phyloP scores from a whole-genome alignment of 64 coral and sea anemone genomes.

The Platygyra sinensis region DNA sequence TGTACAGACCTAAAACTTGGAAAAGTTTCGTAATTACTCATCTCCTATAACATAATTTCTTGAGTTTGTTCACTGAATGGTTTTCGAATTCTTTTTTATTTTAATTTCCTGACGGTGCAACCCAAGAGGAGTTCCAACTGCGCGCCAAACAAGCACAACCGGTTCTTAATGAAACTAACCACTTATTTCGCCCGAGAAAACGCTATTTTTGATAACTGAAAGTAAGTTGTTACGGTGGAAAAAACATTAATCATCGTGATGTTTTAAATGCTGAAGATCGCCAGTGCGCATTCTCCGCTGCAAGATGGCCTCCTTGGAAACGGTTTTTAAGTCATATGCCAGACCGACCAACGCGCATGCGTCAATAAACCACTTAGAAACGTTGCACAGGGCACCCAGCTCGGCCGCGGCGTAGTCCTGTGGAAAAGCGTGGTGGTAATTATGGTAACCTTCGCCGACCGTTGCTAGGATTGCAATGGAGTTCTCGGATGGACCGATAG shows the following conservation, averaged over 20 bases:
- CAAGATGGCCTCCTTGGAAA: conserved; percentile 18
- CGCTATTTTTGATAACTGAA: too few relatives aligned
- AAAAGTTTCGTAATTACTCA: too few relatives aligned
- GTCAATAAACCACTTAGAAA: conserved; percentile 41
- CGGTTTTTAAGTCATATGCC: conserved; percentile 50
- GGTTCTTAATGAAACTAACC: too few relatives aligned
- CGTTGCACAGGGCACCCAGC: conserved; percentile 31
- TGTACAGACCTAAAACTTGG: too few relatives aligned
- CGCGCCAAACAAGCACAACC: too few relatives aligned
- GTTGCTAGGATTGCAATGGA: background rate
- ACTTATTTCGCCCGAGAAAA: too few relatives aligned
- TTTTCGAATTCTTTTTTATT: too few relatives aligned
- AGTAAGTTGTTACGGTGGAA: too few relatives aligned
- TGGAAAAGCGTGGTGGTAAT: conserved; percentile 79
- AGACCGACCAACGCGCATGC: conserved; percentile 20
- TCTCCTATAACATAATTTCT: too few relatives aligned
- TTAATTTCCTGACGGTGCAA: too few relatives aligned
- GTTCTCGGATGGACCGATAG: conserved; percentile 58
- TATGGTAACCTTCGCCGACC: conserved; percentile 64
- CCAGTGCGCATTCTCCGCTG: conserved; percentile 52
- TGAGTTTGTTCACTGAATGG: too few relatives aligned
- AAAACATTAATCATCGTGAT: background rate
- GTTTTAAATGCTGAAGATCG: background rate
- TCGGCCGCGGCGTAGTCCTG: conserved; percentile 72
- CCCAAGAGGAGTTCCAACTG: too few relatives aligned